phyloP scores from a whole-genome alignment of 2,888 invertebrate genomes.

The Noctua comes region DNA sequence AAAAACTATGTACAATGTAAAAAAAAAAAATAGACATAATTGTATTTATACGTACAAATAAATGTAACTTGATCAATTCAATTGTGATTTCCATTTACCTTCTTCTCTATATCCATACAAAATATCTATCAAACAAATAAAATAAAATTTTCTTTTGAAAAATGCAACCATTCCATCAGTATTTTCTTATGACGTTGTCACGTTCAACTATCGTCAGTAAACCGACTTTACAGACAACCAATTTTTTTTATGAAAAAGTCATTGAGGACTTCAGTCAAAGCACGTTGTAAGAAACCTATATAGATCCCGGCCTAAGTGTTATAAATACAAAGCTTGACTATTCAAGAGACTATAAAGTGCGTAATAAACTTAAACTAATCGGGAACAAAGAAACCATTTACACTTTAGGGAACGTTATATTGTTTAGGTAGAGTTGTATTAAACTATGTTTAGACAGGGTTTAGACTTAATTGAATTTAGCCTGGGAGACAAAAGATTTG shows the following conservation, averaged over 20 bases:
- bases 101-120: too few relatives aligned
- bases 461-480: conserved; percentile 53
- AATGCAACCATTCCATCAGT: too few relatives aligned
- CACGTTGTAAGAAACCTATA: background rate
- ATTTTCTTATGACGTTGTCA: too few relatives aligned
- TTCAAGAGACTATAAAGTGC: conserved; percentile 32
- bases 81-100: too few relatives aligned
- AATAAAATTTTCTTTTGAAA: too few relatives aligned
- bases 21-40: too few relatives aligned
- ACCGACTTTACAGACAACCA: too few relatives aligned
- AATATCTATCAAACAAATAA: too few relatives aligned
- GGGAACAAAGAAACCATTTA: conserved; percentile 49
- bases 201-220: too few relatives aligned
- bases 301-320: background rate
- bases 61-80: too few relatives aligned
- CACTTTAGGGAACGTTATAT: conserved; percentile 11
- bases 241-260: background rate
- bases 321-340: conserved; percentile 29
- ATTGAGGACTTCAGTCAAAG: background rate
- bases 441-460: conserved; percentile 17
- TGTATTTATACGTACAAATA: too few relatives aligned
- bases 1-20: too few relatives aligned
- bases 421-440: conserved; percentile 18
- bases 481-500: conserved; percentile 21
- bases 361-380: conserved; percentile 52